These are phyloP conservation scores for Rhabdornis inornatus DNA, from an alignment of 2,113 vertebrate genomes.

Conservation along the genomic window DNA sequence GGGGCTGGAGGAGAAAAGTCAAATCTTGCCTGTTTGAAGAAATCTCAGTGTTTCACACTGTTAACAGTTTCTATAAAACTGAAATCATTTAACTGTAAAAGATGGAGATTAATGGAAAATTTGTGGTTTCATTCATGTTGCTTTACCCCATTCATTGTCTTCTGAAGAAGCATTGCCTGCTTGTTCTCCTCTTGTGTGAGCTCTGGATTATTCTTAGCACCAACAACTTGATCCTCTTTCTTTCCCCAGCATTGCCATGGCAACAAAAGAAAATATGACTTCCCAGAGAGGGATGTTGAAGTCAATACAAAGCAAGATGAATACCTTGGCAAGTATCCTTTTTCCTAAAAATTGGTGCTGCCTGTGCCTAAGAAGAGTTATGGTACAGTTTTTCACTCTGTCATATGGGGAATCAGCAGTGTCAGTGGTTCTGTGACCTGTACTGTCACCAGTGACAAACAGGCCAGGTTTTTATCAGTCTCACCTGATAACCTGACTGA, in stretches of 20 bases:
- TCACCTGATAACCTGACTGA: not conserved
- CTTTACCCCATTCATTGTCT: conserved; percentile 28
- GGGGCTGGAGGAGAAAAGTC: not conserved
- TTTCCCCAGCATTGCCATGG: conserved; percentile 92
- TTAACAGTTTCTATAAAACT: not conserved
- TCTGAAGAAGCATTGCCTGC: not conserved
- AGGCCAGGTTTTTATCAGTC: not conserved
- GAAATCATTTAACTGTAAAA: not conserved
- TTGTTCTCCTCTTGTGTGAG: conserved; percentile 26
- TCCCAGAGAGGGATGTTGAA: conserved; percentile 93
- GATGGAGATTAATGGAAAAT: not conserved
- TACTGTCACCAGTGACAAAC: not conserved
- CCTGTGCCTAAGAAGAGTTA: not conserved
- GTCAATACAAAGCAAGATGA: conserved; percentile 96
- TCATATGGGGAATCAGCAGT: not conserved
- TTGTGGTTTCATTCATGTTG: conserved; percentile 1
- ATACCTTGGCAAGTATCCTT: conserved; percentile 99
- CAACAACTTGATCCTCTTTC: conserved; percentile 17
- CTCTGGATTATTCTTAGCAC: conserved; percentile 44
- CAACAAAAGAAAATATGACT: conserved; percentile 99
- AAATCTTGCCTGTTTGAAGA: not conserved
- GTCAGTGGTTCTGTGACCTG: not conserved
- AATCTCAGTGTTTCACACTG: not conserved
- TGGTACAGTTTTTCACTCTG: not conserved
- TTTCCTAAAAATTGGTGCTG: conserved; percentile 59